Evolutionary conservation across 2,888 invertebrate species (phyloP), one percentile per base, ranked within the genome.

Genomic region (Morpho helenor): DNA sequence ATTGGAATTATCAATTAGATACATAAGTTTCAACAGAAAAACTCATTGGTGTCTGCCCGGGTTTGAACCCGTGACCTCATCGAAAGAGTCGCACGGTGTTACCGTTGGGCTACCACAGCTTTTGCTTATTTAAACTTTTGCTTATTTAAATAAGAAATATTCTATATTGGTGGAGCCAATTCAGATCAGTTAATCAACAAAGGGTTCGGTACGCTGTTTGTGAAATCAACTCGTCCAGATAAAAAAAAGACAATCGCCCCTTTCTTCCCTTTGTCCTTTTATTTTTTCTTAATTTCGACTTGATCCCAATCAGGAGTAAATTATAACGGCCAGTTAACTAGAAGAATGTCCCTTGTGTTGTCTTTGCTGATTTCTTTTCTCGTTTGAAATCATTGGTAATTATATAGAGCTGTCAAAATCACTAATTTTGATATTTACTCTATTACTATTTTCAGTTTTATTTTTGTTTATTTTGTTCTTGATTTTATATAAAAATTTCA

Each of bases 281-380:
- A 84, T 87, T 88, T 89, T 88, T 88, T 90, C 87, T 89, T 90
- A 88, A 89, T 90, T 90, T 86, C 82, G 75, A 82, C 75, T 85
- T 87, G 89, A 90, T 90, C 86, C 78, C 87, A 88, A 90, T 90
- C 89, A 86, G 80, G 79, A 83, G 84, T 87, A 88, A 88, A 88
- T 89, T 88, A 87, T 88, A 89, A 88, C 84, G 84, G 87, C 75
- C 80, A 84, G 82, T 87, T 85, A 84, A 83, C 84, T 87, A 82
- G 80, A 81, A 80, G 84, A 84, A 85, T 85, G 85, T 77, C 80
- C 79, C 76, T 69, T 81, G 86, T 88, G 84, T 87, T 88, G 87
- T 88, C 78, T 79, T 71, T 72, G 70, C 68, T 76, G 74, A 75
- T 80, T 80, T 79, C 80, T 79, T 79, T 78, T 77, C 73, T 73